Base-by-base conservation (phyloP, 1,140 invertebrate genomes). In the Lamellibrachia luymesi region DNA sequence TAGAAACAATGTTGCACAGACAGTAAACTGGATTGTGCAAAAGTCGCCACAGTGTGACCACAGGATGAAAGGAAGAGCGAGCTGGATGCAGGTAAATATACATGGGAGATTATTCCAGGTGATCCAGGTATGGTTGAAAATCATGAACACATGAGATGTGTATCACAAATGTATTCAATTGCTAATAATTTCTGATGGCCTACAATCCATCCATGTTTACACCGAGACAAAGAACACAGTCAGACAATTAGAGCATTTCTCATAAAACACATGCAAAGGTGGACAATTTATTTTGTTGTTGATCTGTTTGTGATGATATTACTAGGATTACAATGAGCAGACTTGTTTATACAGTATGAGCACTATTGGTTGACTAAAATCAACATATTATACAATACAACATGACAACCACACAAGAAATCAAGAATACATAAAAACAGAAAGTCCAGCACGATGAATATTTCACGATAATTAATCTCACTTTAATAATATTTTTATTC, bases 401-500 rank as follows among this genome's bases (percentile, higher is more conserved):
- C 25, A 80, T 22, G 2, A 80, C 4, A 10, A 22, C 17, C 2
- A 80, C 25, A 80, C 2, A 80, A 10, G 6, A 80, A 6, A 80
- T 80, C 38, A 80, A 80, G 25, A 80, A 22, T 1, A 80, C 64
- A 80, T 80, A 80, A 80, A 22, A 10, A 80, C 17, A 22, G 13
- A 22, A 22, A 38, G 38, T 38, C 38, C 38, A 80, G 17, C 6
- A 56, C 1, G 52, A 56, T 56, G 52, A 56, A 6, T 1, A 56
- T 6, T 56, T 17, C 6, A 17, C 52, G 17, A 17, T 80, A 80
- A 80, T 80, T 80, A 80, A 8, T 80, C 17, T 80, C 7, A 80
- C 64, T 17, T 80, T 80, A 80, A 80, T 80, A 80, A 80, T 80
- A 80, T 80, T 80, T 80, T 80, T 80, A 80, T 80, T 80, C 64